phyloP scores from a whole-genome alignment of 1,140 invertebrate species.

The Marisa cornuarietis region DNA sequence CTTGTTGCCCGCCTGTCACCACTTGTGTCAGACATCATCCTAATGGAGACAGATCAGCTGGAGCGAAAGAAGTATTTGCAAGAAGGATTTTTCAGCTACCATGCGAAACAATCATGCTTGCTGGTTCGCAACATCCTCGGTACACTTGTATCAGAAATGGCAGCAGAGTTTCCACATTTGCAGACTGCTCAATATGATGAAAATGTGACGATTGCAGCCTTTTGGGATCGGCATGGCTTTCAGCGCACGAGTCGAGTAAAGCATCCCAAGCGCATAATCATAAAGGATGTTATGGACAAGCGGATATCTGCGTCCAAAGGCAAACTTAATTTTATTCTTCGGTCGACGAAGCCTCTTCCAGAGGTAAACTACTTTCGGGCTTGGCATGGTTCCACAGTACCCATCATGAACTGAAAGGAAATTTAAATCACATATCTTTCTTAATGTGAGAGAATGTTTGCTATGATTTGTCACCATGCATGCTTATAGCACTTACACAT shows the following conservation, averaged over 20 bases:
- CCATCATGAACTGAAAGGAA: neutral
- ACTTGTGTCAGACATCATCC: constrained; percentile 25
- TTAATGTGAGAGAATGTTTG: neutral
- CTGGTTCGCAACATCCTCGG: constrained; percentile 28
- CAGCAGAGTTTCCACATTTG: constrained; percentile 38
- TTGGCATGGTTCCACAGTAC: too few relatives aligned
- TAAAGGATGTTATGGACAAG: constrained; percentile 16
- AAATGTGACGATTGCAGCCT: constrained; percentile 43
- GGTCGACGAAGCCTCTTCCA: constrained; percentile 40
- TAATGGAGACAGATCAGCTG: constrained; percentile 34
- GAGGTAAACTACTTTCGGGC: constrained; percentile 32
- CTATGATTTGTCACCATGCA: neutral
- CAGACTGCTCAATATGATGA: constrained; percentile 44
- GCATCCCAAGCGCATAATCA: constrained; percentile 8
- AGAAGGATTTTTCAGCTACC: neutral
- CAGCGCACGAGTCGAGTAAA: constrained; percentile 13
- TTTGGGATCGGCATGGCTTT: constrained; percentile 46
- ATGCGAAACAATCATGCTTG: neutral
- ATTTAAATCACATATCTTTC: neutral
- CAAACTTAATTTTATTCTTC: constrained; percentile 36
- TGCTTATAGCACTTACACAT: neutral
- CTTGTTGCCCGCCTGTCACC: constrained; percentile 27
- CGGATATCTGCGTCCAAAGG: constrained; percentile 23
- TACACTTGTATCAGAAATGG: constrained; percentile 27
- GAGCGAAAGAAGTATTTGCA: constrained; percentile 9